phyloP scores from a whole-genome alignment of 2,113 vertebrate genomes.

The Poeciliopsis occidentalis region DNA sequence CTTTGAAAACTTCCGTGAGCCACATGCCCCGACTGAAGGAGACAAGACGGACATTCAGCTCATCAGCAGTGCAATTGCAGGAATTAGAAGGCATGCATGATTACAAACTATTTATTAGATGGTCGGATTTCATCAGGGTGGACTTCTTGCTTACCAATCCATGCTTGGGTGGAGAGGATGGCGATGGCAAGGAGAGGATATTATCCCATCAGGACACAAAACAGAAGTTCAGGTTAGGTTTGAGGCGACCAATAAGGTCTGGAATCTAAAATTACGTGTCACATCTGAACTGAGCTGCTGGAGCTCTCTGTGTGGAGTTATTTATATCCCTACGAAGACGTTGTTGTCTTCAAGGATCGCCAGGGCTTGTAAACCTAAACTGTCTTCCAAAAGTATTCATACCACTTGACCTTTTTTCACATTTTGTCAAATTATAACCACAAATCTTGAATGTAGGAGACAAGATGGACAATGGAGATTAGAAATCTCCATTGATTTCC shows the following conservation, averaged over 20 bases:
- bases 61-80: constrained; percentile 73
- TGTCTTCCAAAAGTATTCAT: no score
- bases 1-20: constrained; percentile 65
- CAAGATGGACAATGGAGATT: no score
- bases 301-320: background rate
- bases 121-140: constrained; percentile 60
- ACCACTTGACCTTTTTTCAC: no score
- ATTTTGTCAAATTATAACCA: no score
- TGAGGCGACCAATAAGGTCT: constrained; percentile 54
- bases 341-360: background rate
- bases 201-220: constrained; percentile 67
- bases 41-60: constrained; percentile 63
- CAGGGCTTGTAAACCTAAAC: background rate
- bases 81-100: constrained; percentile 76
- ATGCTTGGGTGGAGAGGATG: constrained; percentile 65
- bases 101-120: constrained; percentile 72
- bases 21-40: constrained; percentile 60
- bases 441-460: no score
- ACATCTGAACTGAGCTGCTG: constrained; percentile 35
- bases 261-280: constrained; percentile 31
- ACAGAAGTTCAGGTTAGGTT: constrained; percentile 68
- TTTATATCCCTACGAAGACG: background rate
- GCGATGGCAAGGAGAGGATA: constrained; percentile 47
- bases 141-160: constrained; percentile 80
- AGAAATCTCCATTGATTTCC: no score